These are phyloP conservation scores for Drosophila falleni DNA, from an alignment of 2,888 invertebrate genomes.

Conservation along the genomic window DNA sequence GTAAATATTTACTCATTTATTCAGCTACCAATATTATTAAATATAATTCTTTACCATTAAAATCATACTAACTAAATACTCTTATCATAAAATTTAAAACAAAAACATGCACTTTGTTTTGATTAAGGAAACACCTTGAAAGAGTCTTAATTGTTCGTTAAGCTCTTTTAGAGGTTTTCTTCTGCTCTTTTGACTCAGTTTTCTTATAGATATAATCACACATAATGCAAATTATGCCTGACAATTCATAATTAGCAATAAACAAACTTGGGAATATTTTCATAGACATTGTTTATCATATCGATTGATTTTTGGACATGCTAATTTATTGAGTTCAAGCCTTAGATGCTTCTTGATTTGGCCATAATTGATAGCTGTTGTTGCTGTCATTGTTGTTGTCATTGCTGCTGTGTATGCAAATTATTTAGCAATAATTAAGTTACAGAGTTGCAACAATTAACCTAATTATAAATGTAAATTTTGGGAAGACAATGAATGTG, in stretches of 20 bases:
- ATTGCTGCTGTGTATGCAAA: slow-evolving; percentile 59
- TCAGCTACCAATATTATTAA: too few species aligned
- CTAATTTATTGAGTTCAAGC: slow-evolving; percentile 22
- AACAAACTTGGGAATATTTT: slow-evolving; percentile 32
- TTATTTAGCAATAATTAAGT: slow-evolving; percentile 69
- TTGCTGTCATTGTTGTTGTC: slow-evolving; percentile 12
- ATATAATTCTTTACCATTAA: too few species aligned
- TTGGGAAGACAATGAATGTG: slow-evolving; percentile 61
- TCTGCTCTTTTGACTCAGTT: slow-evolving; percentile 1
- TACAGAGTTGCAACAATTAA: slow-evolving; percentile 68
- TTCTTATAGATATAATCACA: slow-evolving; percentile 13
- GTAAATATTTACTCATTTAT: too few species aligned
- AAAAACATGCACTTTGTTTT: background rate
- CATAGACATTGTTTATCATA: slow-evolving; percentile 43
- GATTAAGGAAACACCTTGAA: slow-evolving; percentile 9
- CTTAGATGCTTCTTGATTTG: slow-evolving; percentile 46
- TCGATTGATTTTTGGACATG: slow-evolving; percentile 44
- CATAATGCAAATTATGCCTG: slow-evolving; percentile 26
- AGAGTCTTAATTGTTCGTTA: slow-evolving; percentile 9
- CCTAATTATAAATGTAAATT: slow-evolving; percentile 78
- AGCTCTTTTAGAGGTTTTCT: background rate
- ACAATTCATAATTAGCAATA: slow-evolving; percentile 30
- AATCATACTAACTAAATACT: background rate
- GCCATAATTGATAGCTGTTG: slow-evolving; percentile 54
- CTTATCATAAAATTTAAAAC: background rate